phyloP scores from a whole-genome alignment of 1,140 invertebrate genomes.

The Bombus confusus region DNA sequence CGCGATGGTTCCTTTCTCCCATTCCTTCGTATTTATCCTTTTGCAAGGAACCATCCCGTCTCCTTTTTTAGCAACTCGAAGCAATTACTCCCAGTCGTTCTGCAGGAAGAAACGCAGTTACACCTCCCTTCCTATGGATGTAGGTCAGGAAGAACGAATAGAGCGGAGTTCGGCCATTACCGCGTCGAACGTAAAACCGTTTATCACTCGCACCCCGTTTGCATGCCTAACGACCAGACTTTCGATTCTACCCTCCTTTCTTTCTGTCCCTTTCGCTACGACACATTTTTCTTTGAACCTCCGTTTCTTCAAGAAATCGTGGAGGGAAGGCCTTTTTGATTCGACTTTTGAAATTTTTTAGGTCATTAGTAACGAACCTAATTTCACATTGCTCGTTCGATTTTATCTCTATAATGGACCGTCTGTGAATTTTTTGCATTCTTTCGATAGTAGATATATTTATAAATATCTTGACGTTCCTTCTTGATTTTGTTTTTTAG shows the following conservation, averaged over 20 bases:
- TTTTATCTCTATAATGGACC: background rate
- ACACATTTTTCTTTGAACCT: background rate
- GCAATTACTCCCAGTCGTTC: constrained; percentile 17
- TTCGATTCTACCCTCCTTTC: background rate
- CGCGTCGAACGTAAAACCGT: constrained; percentile 53
- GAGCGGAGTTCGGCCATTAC: constrained; percentile 28
- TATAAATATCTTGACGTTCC: background rate
- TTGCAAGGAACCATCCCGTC: background rate
- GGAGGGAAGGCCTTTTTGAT: background rate
- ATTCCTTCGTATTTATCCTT: background rate
- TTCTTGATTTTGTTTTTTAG: background rate
- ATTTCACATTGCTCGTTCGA: background rate
- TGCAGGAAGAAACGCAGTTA: constrained; percentile 8
- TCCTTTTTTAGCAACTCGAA: background rate
- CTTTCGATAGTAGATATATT: too few species aligned
- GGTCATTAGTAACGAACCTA: background rate
- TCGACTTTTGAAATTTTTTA: background rate
- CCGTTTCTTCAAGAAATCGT: background rate
- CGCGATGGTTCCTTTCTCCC: background rate
- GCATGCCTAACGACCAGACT: constrained; percentile 36
- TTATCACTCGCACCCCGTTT: constrained; percentile 33
- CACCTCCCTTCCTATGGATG: constrained; percentile 18
- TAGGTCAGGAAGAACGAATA: constrained; percentile 36
- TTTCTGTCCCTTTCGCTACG: background rate
- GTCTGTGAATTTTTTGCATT: too few species aligned